Evolutionary conservation across 2,888 invertebrate genomes (phyloP), one percentile per base, ranked within the genome.

Genomic region (Apodemia mormo): DNA sequence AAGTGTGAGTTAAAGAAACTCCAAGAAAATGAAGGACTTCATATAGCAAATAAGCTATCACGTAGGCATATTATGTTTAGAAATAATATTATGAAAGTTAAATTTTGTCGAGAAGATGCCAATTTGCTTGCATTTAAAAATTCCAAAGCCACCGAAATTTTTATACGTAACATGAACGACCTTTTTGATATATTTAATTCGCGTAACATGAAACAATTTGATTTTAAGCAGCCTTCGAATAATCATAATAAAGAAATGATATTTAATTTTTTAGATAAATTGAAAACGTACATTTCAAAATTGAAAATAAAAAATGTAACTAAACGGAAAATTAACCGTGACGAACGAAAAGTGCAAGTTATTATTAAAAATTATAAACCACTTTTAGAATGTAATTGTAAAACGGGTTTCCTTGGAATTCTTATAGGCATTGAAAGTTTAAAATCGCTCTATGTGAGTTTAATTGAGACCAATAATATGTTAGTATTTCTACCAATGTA

Each of bases 71-170:
- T 74, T 14, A 33, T 66, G 8, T 74, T 74, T 40, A 64, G 67
- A 33, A 73, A 73, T 71, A 61, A 72, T 43, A 67, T 71, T 30
- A 71, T 71, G 69, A 69, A 71, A 66, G 71, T 71, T 22, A 71
- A 71, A 33, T 70, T 72, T 67, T 74, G 40, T 40, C 40, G 65
- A 14, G 65, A 65, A 40, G 40, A 37, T 65, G n/a, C n/a, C 22
- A 65, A 65, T 30, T 40, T 65, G 22, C n/a, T 40, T 40, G 10
- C n/a, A 65, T 40, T 40, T 7, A 7, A 7, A 40, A 8, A 40
- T 40, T 40, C 40, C 40, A 40, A 40, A 40, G 40, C 40, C 9
- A 40, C 40, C 2, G 40, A 40, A 40, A 9, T 9, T 40, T 40
- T 40, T 40, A 40, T 40, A 40, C 40, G 40, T 40, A 40, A 40